A percentile compares a stretch with the other conserved stretches of the same genome.
Conservation (phyloP, 30 jellyfish, hydroid and myxozoan genomes). For the Nemopilema nomurai region DNA sequence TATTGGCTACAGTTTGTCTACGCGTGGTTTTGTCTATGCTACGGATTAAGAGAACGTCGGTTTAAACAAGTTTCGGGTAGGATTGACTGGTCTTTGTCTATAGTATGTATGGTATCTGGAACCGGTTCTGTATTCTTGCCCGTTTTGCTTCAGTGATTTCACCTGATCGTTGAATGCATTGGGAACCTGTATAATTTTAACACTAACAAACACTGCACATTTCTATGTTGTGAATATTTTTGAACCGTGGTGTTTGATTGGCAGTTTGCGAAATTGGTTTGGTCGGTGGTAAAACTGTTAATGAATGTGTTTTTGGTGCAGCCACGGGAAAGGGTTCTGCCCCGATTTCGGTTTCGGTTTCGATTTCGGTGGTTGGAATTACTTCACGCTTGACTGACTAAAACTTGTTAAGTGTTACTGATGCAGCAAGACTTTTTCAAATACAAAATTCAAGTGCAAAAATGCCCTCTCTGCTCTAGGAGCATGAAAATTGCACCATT, state of each 20-base stretch:
- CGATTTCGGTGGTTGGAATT: too few relatives aligned
- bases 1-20: too few relatives aligned
- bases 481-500: too few relatives aligned
- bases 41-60: too few relatives aligned
- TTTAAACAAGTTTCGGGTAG: background rate
- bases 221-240: background rate
- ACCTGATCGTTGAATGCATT: background rate
- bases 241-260: background rate
- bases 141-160: background rate
- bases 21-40: too few relatives aligned
- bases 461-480: too few relatives aligned
- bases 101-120: background rate
- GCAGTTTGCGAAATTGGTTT: background rate
- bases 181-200: background rate
- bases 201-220: background rate
- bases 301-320: background rate
- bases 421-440: too few relatives aligned
- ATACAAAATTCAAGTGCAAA: too few relatives aligned
- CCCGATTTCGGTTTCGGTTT: too few relatives aligned
- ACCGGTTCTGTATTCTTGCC: background rate
- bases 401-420: too few relatives aligned
- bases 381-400: too few relatives aligned
- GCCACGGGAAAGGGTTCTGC: too few relatives aligned
- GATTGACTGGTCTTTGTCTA: background rate
- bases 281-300: background rate